Percentiles rank a stretch among this genome's conserved stretches.
Conservation (phyloP, 2,113 vertebrate genomes). For the Thryonomys swinderianus region DNA sequence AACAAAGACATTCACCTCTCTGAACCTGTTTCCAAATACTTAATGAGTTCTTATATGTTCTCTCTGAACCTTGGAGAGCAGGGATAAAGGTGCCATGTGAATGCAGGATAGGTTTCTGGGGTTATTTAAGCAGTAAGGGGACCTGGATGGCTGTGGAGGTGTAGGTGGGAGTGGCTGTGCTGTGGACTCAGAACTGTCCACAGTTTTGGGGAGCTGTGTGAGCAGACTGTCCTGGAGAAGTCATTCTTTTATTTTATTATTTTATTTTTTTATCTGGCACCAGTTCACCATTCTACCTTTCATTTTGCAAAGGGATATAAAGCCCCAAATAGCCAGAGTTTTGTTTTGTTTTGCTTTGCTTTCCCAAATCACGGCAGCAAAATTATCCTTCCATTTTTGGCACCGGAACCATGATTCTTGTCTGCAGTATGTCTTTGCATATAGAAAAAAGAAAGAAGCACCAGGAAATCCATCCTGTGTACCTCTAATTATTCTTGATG, state of each 20-base stretch:
- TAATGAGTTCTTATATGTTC: neutral
- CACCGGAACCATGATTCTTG: constrained; percentile 30
- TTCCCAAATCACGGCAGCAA: neutral
- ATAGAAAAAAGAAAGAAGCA: neutral
- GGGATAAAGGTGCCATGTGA: neutral
- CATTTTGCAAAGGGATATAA: neutral
- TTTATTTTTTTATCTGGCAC: constrained; percentile 39
- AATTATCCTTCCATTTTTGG: constrained; percentile 3
- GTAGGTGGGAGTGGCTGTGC: neutral
- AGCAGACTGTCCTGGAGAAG: neutral
- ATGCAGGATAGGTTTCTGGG: neutral
- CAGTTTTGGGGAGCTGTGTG: neutral
- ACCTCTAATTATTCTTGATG: constrained; percentile 8
- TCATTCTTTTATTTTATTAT: constrained; percentile 9
- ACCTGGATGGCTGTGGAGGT: neutral
- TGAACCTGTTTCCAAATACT: neutral
- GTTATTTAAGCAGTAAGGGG: neutral
- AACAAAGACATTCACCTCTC: neutral
- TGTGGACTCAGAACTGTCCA: neutral
- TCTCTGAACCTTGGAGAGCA: neutral
- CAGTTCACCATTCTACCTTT: constrained; percentile 33
- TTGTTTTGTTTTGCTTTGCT: neutral
- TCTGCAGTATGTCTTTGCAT: neutral
- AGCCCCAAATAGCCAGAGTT: neutral
- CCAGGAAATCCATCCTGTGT: constrained; percentile 2